Conservation (phyloP, 2,888 invertebrate genomes). For the Crepidodera aurea region DNA sequence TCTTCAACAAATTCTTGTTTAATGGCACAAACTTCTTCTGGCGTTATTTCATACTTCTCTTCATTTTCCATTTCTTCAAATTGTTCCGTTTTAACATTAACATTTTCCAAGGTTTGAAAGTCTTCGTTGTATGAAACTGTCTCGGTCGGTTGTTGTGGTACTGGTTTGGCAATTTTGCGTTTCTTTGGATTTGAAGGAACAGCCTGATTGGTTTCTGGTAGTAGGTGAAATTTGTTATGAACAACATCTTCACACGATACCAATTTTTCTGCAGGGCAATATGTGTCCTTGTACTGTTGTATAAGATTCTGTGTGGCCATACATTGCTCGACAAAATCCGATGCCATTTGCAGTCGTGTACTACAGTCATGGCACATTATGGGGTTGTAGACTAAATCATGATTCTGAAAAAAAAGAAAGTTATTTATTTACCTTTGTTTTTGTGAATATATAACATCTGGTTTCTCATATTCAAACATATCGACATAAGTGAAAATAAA, state of each 20-base stretch:
- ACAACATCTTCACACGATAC: slow-evolving; percentile 16
- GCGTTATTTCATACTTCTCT: not conserved
- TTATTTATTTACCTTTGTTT: not conserved
- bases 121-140: no score
- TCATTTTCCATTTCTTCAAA: not conserved
- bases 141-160: no score
- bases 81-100: not conserved
- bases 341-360: slow-evolving; percentile 9
- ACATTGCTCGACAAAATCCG: slow-evolving; percentile 11
- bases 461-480: no score
- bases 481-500: no score
- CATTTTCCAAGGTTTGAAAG: not conserved
- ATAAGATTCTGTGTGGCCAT: slow-evolving; percentile 7
- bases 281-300: slow-evolving; percentile 9
- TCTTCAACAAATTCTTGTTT: not conserved
- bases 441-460: not conserved
- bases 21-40: not conserved
- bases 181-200: not conserved
- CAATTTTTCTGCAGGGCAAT: not conserved
- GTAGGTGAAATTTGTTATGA: not conserved
- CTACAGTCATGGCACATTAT: slow-evolving; percentile 17
- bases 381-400: slow-evolving; percentile 13
- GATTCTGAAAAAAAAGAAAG: slow-evolving; percentile 15
- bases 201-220: not conserved
- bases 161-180: not conserved